Conservation (phyloP, 2,797 vertebrate genomes). For the Melanotaenia trifasciata region DNA sequence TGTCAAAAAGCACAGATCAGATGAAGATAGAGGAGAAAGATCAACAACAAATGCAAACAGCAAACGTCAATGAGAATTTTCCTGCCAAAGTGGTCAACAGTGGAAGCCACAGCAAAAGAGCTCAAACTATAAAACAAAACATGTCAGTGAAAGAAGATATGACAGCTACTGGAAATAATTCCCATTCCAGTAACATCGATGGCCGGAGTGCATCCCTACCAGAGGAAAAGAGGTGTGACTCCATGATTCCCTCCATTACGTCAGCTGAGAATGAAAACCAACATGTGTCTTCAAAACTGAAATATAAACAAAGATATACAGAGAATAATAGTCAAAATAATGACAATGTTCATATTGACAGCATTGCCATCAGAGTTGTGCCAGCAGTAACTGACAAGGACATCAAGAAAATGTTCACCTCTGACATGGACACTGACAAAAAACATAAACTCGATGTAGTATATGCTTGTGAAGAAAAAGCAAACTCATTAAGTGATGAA, state of each 20-base stretch:
- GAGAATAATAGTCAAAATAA: constrained; percentile 33
- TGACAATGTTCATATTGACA: constrained; percentile 59
- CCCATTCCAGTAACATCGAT: constrained; percentile 25
- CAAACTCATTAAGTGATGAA: constrained; percentile 23
- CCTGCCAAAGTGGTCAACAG: constrained; percentile 8
- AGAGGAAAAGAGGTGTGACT: constrained; percentile 38
- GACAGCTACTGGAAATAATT: constrained; percentile 22
- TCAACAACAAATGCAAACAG: constrained; percentile 16
- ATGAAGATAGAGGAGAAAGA: constrained; percentile 31
- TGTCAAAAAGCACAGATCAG: constrained; percentile 1
- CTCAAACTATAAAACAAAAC: constrained; percentile 21
- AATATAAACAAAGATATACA: constrained; percentile 11
- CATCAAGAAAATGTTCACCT: constrained; percentile 9
- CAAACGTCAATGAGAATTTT: constrained; percentile 12
- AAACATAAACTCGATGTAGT: constrained; percentile 26
- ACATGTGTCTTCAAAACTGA: constrained; percentile 9
- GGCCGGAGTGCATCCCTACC: constrained; percentile 7
- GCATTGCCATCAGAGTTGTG: constrained; percentile 68
- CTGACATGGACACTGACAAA: constrained; percentile 10
- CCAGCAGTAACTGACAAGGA: constrained; percentile 39
- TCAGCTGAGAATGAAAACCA: constrained; percentile 28
- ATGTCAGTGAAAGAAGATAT: constrained; percentile 34
- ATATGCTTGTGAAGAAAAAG: constrained; percentile 26
- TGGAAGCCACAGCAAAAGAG: not conserved
- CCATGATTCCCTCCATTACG: not conserved